phyloP scores from a whole-genome alignment of 2,797 vertebrate genomes.

The Crax fasciolata region DNA sequence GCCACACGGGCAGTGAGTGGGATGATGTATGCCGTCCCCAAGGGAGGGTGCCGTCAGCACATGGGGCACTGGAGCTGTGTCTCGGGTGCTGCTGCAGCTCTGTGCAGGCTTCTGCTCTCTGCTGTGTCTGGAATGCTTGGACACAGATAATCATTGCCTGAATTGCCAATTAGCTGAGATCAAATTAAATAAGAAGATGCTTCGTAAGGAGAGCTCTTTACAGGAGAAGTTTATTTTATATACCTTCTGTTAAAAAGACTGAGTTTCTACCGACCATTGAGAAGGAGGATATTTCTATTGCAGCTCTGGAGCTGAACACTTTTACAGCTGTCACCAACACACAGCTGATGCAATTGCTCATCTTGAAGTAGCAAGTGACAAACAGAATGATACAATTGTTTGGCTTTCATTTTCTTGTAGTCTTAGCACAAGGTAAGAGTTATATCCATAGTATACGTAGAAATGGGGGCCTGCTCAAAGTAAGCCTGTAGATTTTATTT shows the following conservation, averaged over 20 bases:
- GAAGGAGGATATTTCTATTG: not conserved
- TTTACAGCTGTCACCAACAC: not conserved
- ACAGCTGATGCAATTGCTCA: not conserved
- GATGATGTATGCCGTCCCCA: not conserved
- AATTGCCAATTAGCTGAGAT: not conserved
- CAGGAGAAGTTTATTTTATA: not conserved
- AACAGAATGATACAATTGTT: not conserved
- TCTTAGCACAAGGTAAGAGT: not conserved
- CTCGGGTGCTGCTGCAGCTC: not conserved
- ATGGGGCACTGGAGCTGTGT: fast-evolving
- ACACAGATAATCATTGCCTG: not conserved
- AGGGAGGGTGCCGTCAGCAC: not conserved
- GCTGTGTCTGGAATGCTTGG: not conserved
- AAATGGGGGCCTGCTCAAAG: not conserved
- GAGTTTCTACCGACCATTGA: not conserved
- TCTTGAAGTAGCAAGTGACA: not conserved
- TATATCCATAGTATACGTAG: not conserved
- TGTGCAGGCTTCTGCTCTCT: not conserved
- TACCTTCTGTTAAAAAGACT: not conserved
- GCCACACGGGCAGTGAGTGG: fast-evolving
- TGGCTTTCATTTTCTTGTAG: not conserved
- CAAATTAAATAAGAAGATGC: not conserved
- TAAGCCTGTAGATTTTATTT: not conserved
- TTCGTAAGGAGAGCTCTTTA: conserved; percentile 1
- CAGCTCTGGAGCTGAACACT: not conserved